Conservation (phyloP, 2,113 vertebrate genomes). For the Leucopternis melanops region DNA sequence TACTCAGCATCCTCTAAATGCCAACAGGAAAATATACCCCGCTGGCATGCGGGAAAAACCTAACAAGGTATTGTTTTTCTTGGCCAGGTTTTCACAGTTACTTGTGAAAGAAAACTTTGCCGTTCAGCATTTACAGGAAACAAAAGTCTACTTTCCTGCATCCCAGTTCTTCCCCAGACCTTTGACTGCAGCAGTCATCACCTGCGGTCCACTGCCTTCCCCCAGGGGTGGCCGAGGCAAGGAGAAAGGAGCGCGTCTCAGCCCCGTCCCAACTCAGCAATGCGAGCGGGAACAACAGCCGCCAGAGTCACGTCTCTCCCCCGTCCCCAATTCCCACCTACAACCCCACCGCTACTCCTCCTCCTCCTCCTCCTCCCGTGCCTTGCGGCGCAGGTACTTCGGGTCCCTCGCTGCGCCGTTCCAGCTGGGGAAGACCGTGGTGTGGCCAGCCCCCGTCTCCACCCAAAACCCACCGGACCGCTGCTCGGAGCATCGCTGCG, state of each 20-base stretch:
- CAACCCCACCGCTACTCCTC: not conserved
- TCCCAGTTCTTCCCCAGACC: not conserved
- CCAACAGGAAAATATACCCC: not conserved
- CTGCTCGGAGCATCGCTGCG: rapidly evolving
- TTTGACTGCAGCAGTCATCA: not conserved
- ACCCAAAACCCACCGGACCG: not conserved
- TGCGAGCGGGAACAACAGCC: not conserved
- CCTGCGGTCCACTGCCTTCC: not conserved
- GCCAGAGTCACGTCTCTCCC: not conserved
- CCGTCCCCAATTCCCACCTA: not conserved
- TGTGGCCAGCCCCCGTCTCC: rapidly evolving
- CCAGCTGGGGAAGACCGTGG: not conserved
- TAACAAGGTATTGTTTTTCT: not conserved
- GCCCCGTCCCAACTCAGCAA: not conserved
- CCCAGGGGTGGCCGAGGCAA: not conserved
- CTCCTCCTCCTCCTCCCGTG: too few relatives aligned
- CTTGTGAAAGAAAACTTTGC: not conserved
- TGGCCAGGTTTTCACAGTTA: not conserved
- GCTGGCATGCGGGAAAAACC: not conserved
- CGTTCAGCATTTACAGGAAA: not conserved
- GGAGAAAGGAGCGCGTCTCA: not conserved
- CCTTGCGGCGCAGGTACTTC: rapidly evolving
- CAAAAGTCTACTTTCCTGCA: not conserved
- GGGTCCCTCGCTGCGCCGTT: not conserved
- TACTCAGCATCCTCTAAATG: not conserved